These are phyloP conservation scores for Drosophila anomelani DNA, from an alignment of 2,888 invertebrate species.

Conservation along the genomic window DNA sequence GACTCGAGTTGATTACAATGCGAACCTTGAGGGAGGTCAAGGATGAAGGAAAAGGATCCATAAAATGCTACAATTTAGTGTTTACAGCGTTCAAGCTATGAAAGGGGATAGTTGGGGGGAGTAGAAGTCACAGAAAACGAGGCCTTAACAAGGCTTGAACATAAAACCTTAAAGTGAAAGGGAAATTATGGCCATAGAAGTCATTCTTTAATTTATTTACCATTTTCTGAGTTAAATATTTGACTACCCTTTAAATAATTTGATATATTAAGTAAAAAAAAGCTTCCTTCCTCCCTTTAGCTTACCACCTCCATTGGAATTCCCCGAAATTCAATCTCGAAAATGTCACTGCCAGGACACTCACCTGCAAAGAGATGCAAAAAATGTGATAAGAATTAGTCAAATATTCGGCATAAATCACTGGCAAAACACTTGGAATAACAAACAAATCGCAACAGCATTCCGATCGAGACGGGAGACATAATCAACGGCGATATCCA, in stretches of 20 bases:
- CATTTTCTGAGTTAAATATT: neutral
- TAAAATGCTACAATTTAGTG: slow-evolving; percentile 8
- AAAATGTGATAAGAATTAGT: slow-evolving; percentile 45
- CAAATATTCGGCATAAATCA: slow-evolving; percentile 40
- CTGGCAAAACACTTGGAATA: slow-evolving; percentile 9
- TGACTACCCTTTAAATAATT: neutral
- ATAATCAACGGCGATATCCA: slow-evolving; percentile 41
- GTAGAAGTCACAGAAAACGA: neutral
- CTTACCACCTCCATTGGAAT: slow-evolving; percentile 11
- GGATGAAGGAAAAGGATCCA: slow-evolving; percentile 14
- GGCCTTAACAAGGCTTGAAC: neutral
- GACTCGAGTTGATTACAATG: slow-evolving; percentile 35
- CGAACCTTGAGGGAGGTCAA: slow-evolving; percentile 29
- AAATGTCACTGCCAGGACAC: slow-evolving; percentile 52
- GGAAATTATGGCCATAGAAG: neutral
- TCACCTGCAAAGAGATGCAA: slow-evolving; percentile 67
- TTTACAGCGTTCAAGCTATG: neutral
- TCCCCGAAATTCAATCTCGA: slow-evolving; percentile 3
- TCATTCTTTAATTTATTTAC: neutral
- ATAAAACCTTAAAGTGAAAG: slow-evolving; percentile 1
- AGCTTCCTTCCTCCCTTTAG: neutral
- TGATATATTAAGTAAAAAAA: neutral
- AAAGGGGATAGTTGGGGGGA: neutral
- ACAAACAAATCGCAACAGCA: slow-evolving; percentile 35
- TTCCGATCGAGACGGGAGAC: slow-evolving; percentile 34